Conservation (phyloP, 2,797 vertebrate species). For the Enteromius mattozi region DNA sequence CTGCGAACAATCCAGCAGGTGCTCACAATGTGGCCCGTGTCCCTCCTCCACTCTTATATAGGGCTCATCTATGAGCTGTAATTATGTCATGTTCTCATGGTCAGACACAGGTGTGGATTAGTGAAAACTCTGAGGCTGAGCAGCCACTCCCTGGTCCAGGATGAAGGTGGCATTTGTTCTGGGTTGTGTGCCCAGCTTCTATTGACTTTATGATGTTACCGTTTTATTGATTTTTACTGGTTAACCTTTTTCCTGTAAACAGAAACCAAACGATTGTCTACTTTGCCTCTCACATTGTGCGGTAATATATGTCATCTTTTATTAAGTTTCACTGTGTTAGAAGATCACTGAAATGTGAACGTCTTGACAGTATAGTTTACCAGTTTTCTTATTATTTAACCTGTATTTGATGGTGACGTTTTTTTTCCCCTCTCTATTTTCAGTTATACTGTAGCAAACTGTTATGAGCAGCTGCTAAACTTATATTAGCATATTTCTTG, state of each 20-base stretch:
- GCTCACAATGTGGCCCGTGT: background rate
- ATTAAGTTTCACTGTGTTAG: background rate
- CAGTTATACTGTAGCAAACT: no score
- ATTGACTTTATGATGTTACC: background rate
- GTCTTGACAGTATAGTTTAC: background rate
- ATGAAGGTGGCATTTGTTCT: background rate
- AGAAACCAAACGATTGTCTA: background rate
- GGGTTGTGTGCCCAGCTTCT: background rate
- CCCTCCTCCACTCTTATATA: background rate
- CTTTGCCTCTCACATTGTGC: background rate
- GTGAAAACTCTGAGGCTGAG: background rate
- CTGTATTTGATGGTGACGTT: background rate
- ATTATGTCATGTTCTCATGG: background rate
- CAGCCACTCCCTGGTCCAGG: background rate
- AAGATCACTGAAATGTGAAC: background rate
- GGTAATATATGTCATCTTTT: background rate
- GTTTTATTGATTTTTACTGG: background rate
- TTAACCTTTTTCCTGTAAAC: background rate
- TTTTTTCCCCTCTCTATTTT: background rate
- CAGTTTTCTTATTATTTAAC: background rate
- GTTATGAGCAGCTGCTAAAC: background rate
- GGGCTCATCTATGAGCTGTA: background rate
- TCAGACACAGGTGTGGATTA: background rate
- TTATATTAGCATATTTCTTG: background rate
- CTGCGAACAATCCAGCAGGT: background rate